Percentiles rank a stretch among this genome's conserved stretches.
These are phyloP conservation scores for Lepidochrysops patricia DNA, from an alignment of 2,888 invertebrate species.

Conservation along the genomic window DNA sequence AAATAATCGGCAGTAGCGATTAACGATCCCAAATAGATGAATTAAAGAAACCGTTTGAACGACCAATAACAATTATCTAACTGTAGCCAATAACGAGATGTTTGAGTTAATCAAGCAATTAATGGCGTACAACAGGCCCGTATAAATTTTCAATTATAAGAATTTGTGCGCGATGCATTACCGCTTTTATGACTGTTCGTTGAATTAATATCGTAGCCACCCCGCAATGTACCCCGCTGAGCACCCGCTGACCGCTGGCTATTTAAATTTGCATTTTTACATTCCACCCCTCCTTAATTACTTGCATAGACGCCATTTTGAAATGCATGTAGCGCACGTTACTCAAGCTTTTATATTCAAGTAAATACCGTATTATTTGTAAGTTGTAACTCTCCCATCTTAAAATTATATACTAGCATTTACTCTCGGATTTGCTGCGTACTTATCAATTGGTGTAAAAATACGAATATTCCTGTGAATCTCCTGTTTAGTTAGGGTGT, in stretches of 20 bases:
- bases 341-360: not conserved
- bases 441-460: too few species aligned
- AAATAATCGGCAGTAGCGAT: not conserved
- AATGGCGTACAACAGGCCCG: constrained; percentile 38
- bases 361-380: too few species aligned
- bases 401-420: too few species aligned
- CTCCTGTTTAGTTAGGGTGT: too few species aligned
- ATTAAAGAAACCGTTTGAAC: not conserved
- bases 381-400: too few species aligned
- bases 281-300: constrained; percentile 37
- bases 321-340: constrained; percentile 23
- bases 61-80: constrained; percentile 11
- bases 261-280: constrained; percentile 69
- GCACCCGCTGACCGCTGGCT: constrained; percentile 48
- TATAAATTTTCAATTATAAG: constrained; percentile 68
- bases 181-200: constrained; percentile 53
- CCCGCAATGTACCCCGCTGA: constrained; percentile 53
- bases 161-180: constrained; percentile 53
- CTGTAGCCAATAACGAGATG: constrained; percentile 6
- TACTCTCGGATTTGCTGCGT: too few species aligned
- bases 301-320: constrained; percentile 46
- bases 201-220: constrained; percentile 64
- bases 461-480: too few species aligned
- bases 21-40: not conserved
- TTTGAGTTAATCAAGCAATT: constrained; percentile 27